Evolutionary conservation across 2,113 vertebrate species (phyloP).

Genomic region (Psittacula cyanocephala): DNA sequence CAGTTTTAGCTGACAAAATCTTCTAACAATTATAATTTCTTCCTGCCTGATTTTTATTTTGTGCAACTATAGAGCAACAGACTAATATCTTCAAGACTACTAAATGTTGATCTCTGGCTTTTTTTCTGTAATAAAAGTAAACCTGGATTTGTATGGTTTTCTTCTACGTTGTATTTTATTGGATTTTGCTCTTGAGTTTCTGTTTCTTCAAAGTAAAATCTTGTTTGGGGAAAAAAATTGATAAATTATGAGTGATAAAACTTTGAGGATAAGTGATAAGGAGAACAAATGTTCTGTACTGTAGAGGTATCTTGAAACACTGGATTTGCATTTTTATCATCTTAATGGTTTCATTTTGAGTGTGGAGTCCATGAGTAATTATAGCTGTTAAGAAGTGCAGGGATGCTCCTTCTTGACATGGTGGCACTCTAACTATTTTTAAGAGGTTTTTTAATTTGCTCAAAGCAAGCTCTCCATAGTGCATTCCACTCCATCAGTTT

Average conservation of each 20-base stretch:
- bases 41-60: neutral
- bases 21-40: neutral
- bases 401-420: neutral
- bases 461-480: neutral
- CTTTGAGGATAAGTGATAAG: neutral
- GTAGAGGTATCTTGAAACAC: neutral
- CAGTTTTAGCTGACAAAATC: neutral
- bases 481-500: neutral
- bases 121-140: neutral
- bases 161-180: neutral
- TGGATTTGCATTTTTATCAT: neutral
- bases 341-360: neutral
- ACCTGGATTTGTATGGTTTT: neutral
- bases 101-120: neutral
- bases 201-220: neutral
- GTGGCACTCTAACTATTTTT: neutral
- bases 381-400: neutral
- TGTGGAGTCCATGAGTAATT: neutral
- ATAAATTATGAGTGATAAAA: neutral
- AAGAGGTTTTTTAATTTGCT: neutral
- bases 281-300: neutral
- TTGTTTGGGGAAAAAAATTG: neutral
- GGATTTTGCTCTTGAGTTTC: neutral
- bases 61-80: neutral
- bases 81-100: neutral